phyloP scores from a whole-genome alignment of 2,888 invertebrate species.

The Dastarcus helophoroides region DNA sequence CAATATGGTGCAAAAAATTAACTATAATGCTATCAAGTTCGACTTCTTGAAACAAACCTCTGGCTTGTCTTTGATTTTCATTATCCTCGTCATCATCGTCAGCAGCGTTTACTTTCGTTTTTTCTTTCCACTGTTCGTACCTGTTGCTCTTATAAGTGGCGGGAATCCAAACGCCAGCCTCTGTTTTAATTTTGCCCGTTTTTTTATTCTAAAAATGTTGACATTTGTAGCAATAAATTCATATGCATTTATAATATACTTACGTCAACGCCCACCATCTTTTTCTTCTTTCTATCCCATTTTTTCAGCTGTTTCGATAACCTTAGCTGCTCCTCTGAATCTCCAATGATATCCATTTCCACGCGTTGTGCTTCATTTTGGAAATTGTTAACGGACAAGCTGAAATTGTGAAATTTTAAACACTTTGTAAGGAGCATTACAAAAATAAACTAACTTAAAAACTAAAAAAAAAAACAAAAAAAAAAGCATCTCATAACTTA shows the following conservation, averaged over 20 bases:
- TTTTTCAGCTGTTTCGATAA: constrained; percentile 52
- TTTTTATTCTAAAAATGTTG: constrained; percentile 39
- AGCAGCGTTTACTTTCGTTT: constrained; percentile 46
- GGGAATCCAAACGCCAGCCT: constrained; percentile 90
- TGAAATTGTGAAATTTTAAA: constrained; percentile 34
- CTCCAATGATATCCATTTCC: constrained; percentile 73
- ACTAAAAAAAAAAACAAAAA: too few relatives aligned
- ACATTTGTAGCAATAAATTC: constrained; percentile 2
- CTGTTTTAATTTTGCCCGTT: constrained; percentile 78
- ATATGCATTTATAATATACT: constrained; percentile 1
- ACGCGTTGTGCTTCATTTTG: constrained; percentile 66
- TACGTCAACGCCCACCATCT: constrained; percentile 61
- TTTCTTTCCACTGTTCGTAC: constrained; percentile 78
- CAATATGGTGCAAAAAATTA: constrained; percentile 4
- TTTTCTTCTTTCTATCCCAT: constrained; percentile 96
- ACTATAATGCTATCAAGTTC: background rate
- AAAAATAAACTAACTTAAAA: too few relatives aligned
- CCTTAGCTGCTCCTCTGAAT: constrained; percentile 57
- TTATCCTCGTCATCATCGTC: constrained; percentile 40
- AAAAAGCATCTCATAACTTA: too few relatives aligned
- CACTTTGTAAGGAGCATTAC: too few relatives aligned
- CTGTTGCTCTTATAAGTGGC: constrained; percentile 88
- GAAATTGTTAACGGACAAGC: constrained; percentile 68
- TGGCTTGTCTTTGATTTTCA: constrained; percentile 25
- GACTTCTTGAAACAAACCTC: constrained; percentile 8